Base-by-base conservation (phyloP, 2,797 vertebrate genomes). In the Falco novaeseelandiae region DNA sequence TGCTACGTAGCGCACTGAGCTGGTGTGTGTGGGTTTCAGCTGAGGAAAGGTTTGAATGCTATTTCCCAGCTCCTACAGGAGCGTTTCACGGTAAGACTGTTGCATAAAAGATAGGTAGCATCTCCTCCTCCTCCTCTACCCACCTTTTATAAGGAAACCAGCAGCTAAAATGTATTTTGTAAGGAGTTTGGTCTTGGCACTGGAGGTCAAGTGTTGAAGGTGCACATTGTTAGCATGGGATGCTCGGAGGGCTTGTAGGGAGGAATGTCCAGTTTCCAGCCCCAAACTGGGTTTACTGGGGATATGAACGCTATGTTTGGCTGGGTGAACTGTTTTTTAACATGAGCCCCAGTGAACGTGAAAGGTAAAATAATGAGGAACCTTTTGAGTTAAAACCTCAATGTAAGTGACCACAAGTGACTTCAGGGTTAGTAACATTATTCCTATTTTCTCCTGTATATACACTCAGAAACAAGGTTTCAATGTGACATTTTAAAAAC, bases 41-140 rank as follows among this genome's bases (percentile, higher is more conserved):
- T 6, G 11, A 77, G 83, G 65, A 51, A 59, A 69, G 54, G 26
- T 61, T 93, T 69, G 46, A 90, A 48, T 1, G 11, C 46, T 44
- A 67, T 90, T 88, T 86, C 26, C 84, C 40, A 77, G 74, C 46
- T 95, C 63, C 46, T 86, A 36, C 21, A 51, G 40, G n/a, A 84
- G 65, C 11, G 0, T 86, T 93, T 92, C 54, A 29, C 52, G 27
- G 54, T 49, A n/a, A 89, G 18, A 20, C 14, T 83, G 48, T 87
- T 70, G 81, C 89, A 83, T 70, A 89, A 89, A 90, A 92, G 84
- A 57, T 11, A 85, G 61, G 94, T 91, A 89, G 14, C 29, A 29
- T 77, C 81, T 72, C 71, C 65, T 85, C n/a, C 81, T 67, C 87
- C 92, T 91, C 54, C 58, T 34, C 66, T 52, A 46, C 78, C 48